phyloP scores from a whole-genome alignment of 2,113 vertebrate genomes.

The Microtus montanus region DNA sequence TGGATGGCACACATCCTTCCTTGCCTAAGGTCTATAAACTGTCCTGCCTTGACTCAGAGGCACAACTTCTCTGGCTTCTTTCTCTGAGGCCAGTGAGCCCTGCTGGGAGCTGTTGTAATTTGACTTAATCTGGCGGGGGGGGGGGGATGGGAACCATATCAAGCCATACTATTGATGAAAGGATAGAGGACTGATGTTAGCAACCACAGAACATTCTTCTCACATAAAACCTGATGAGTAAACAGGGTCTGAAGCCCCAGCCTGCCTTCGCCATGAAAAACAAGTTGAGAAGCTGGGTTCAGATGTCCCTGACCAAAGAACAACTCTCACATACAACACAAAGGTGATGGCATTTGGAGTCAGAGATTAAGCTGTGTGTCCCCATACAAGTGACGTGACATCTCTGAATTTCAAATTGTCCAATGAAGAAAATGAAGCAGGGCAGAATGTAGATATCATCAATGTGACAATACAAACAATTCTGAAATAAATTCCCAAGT shows the following conservation, averaged over 20 bases:
- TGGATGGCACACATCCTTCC: neutral
- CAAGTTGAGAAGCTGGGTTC: neutral
- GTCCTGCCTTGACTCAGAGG: neutral
- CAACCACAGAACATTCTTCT: neutral
- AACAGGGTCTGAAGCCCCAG: neutral
- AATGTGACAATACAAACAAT: neutral
- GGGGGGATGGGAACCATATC: neutral
- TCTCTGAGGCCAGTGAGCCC: neutral
- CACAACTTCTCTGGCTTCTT: too few species aligned
- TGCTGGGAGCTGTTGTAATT: neutral
- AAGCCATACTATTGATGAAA: neutral
- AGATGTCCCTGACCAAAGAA: conserved; percentile 13
- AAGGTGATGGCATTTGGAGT: neutral
- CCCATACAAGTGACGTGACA: neutral
- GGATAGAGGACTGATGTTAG: neutral
- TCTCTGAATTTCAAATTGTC: conserved; percentile 27
- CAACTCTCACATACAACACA: neutral
- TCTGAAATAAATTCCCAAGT: neutral
- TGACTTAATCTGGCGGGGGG: too few species aligned
- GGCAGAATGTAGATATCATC: neutral
- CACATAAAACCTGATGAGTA: neutral
- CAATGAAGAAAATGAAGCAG: neutral
- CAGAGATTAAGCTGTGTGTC: neutral
- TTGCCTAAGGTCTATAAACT: neutral
- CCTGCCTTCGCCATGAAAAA: neutral